phyloP scores from a whole-genome alignment of 2,113 vertebrate species.

The Embiotoca jacksoni region DNA sequence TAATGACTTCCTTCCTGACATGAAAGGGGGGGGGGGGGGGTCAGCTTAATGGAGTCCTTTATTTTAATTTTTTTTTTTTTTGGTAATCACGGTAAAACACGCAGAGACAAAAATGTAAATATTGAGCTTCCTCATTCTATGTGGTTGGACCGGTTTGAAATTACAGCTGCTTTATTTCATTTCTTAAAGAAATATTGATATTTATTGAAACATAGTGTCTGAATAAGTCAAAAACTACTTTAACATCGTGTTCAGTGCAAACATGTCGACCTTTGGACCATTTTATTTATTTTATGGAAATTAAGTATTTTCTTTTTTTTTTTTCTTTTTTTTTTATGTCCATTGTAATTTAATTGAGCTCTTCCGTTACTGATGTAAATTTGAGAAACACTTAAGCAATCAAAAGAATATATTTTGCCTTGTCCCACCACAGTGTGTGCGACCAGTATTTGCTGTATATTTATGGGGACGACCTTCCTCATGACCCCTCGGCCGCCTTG shows the following conservation, averaged over 20 bases:
- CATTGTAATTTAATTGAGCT: constrained; percentile 27
- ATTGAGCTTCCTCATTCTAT: constrained; percentile 74
- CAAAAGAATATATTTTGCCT: constrained; percentile 39
- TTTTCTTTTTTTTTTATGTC: not conserved
- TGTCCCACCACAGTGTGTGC: constrained; percentile 56
- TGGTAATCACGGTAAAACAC: constrained; percentile 78
- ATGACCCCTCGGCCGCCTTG: constrained; percentile 74
- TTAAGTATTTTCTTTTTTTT: not conserved
- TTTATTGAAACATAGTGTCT: constrained; percentile 48
- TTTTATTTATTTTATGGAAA: constrained; percentile 14
- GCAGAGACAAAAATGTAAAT: constrained; percentile 80
- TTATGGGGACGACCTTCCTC: constrained; percentile 76
- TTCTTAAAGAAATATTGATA: constrained; percentile 41
- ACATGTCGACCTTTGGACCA: not conserved
- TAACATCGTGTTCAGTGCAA: not conserved
- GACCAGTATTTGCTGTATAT: constrained; percentile 78
- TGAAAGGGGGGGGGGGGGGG: constrained; percentile 75
- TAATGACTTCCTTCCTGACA: constrained; percentile 87
- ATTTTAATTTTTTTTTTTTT: constrained; percentile 47
- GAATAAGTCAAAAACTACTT: constrained; percentile 20
- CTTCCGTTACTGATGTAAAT: constrained; percentile 42
- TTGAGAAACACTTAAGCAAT: constrained; percentile 41
- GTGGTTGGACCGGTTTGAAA: constrained; percentile 61
- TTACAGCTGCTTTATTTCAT: constrained; percentile 59
- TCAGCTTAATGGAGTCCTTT: constrained; percentile 73